Conservation (phyloP, 1,140 invertebrate genomes). For the Euura saliciscinereae region DNA sequence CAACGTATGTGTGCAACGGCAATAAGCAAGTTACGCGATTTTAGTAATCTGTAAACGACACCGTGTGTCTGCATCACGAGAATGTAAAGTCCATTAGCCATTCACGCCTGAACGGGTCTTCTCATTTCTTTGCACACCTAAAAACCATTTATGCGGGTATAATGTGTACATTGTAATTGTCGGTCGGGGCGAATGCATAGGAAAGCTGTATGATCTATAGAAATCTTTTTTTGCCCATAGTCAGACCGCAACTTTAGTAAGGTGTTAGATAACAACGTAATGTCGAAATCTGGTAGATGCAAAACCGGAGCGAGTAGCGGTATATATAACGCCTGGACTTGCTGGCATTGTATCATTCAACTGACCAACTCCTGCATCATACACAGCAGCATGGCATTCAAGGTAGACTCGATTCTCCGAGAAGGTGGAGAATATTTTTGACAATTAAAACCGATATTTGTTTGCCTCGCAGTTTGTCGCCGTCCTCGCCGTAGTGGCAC, state of each 20-base stretch:
- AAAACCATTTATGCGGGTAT: too few relatives aligned
- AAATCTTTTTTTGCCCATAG: conserved; percentile 30
- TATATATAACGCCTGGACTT: conserved; percentile 42
- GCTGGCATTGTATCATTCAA: conserved; percentile 40
- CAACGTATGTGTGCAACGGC: too few relatives aligned
- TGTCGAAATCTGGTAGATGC: conserved; percentile 38
- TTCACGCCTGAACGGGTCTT: too few relatives aligned
- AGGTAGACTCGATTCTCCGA: conserved; percentile 36
- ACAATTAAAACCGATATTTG: not conserved
- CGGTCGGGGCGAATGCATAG: conserved; percentile 18
- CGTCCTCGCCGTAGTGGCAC: conserved; percentile 36
- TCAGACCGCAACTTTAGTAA: conserved; percentile 25
- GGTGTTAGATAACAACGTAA: conserved; percentile 44
- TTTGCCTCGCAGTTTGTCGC: conserved; percentile 39
- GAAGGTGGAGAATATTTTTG: not conserved
- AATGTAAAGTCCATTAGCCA: too few relatives aligned
- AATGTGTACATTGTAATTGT: not conserved
- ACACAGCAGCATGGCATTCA: conserved; percentile 34
- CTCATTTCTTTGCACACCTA: too few relatives aligned
- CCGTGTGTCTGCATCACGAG: too few relatives aligned
- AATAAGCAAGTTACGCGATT: too few relatives aligned
- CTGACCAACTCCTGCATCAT: conserved; percentile 24
- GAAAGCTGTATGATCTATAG: conserved; percentile 22
- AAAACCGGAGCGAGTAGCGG: conserved; percentile 38
- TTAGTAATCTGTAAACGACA: too few relatives aligned